phyloP scores from a whole-genome alignment of 2,797 vertebrate species.

The Amniataba percoides region DNA sequence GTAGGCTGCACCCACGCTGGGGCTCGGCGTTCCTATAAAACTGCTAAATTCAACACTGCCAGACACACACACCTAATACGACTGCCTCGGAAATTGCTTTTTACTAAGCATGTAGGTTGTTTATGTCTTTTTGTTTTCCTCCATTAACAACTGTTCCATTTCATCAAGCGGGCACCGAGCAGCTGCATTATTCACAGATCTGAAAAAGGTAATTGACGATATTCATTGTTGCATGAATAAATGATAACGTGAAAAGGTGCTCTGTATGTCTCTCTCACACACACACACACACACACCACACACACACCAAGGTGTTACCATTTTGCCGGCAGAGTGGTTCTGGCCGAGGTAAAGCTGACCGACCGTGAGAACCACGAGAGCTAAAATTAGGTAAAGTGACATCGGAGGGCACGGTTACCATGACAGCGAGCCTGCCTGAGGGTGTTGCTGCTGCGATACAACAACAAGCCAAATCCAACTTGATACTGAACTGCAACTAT shows the following conservation, averaged over 20 bases:
- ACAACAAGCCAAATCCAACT: slow-evolving; percentile 57
- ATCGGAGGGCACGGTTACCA: slow-evolving; percentile 76
- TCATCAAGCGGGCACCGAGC: slow-evolving; percentile 14
- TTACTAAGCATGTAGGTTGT: slow-evolving; percentile 22
- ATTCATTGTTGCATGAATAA: slow-evolving; percentile 57
- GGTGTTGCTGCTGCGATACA: slow-evolving; percentile 53
- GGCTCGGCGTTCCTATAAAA: slow-evolving; percentile 14
- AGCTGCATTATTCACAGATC: slow-evolving; percentile 57
- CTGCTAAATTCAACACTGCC: slow-evolving; percentile 34
- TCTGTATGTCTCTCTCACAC: slow-evolving; percentile 6
- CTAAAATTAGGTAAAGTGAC: slow-evolving; percentile 78
- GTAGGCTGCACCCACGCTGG: slow-evolving; percentile 41
- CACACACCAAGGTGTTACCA: slow-evolving; percentile 2
- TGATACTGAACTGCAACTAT: slow-evolving; percentile 40
- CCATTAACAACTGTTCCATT: slow-evolving; percentile 42
- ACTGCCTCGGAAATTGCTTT: slow-evolving; percentile 31
- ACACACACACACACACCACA: neutral
- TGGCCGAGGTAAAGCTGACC: slow-evolving; percentile 51
- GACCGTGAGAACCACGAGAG: slow-evolving; percentile 63
- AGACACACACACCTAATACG: slow-evolving; percentile 20
- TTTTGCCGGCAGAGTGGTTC: slow-evolving; percentile 32
- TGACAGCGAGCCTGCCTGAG: slow-evolving; percentile 74
- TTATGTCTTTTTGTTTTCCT: slow-evolving; percentile 16
- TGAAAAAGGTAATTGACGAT: slow-evolving; percentile 43
- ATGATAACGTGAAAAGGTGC: slow-evolving; percentile 41